A percentile compares a stretch with the other conserved stretches of the same genome.
Evolutionary conservation across 2,113 vertebrate species (phyloP).

Genomic region (Misgurnus mizolepis): DNA sequence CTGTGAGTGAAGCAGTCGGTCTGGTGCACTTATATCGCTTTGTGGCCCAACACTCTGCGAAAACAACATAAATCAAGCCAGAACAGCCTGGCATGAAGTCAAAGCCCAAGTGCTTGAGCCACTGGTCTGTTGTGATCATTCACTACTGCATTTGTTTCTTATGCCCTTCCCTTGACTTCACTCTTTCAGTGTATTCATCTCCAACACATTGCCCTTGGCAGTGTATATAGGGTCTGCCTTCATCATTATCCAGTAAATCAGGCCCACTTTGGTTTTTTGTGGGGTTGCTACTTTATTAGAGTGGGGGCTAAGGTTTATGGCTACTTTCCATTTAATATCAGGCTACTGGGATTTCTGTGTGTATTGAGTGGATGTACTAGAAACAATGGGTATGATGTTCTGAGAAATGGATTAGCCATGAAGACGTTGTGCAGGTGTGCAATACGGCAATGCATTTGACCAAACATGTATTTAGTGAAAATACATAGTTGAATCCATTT

Average conservation of each 20-base stretch:
- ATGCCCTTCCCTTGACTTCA: constrained; percentile 24
- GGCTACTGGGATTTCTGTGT: not conserved
- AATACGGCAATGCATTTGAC: not conserved
- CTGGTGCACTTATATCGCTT: not conserved
- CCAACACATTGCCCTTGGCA: not conserved
- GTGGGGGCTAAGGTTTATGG: constrained; percentile 14
- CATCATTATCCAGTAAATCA: constrained; percentile 24
- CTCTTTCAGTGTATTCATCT: constrained; percentile 21
- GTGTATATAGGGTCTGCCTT: constrained; percentile 8
- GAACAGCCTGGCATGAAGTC: constrained; percentile 22
- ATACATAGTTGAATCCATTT: too few species aligned
- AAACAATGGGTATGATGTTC: not conserved
- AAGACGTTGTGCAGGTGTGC: not conserved
- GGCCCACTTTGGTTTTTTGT: not conserved
- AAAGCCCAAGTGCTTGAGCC: constrained; percentile 8
- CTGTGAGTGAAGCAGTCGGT: constrained; percentile 2
- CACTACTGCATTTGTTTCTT: constrained; percentile 26
- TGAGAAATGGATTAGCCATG: not conserved
- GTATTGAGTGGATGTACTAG: not conserved
- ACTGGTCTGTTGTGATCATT: constrained; percentile 38
- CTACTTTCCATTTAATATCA: constrained; percentile 3
- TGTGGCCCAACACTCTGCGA: constrained; percentile 10
- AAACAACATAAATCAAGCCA: constrained; percentile 33
- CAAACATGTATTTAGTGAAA: too few species aligned
- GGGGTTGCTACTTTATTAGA: not conserved